Evolutionary conservation across 2,888 invertebrate species (phyloP), one percentile per base, ranked within the genome.

Genomic region (Clistopyga incitator): DNA sequence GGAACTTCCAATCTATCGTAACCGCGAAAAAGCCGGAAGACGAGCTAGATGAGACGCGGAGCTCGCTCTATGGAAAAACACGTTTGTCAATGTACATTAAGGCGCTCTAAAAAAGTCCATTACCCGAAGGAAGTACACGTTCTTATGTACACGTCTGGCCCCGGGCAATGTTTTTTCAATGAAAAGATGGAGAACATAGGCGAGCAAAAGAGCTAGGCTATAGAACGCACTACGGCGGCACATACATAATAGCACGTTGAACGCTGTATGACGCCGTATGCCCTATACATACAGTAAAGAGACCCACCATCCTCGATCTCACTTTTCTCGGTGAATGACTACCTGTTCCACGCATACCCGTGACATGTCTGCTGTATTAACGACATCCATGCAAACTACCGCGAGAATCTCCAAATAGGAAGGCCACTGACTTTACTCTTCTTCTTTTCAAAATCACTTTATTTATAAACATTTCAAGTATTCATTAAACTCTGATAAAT

Each of bases 301-400:
- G 70, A 54, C 47, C 6, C 42, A 45, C 47, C 65, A 65, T 56
- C 68, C n/a, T n/a, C 59, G 74, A 86, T 85, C 78, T 83, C 79
- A 78, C 82, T 82, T 83, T 82, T 86, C 88, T 82, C 78, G 77
- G 80, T 91, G 90, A 91, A 91, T 91, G 88, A 90, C 84, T 87
- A 89, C 89, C 90, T 89, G 90, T 42, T 56, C 67, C 76, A 64
- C 71, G 86, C 87, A 86, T 86, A 88, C 88, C 87, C 87, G 88
- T 88, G 89, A 89, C 88, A 86, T 86, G 86, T 88, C n/a, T n/a
- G n/a, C n/a, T n/a, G 87, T 82, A 75, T 74, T 85, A 86, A 85
- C 86, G 80, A 76, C n/a, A 77, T 56, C 72, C 61, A n/a, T 68
- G 68, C 23, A 78, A 78, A 64, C 74, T 45, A 68, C 42, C 82